phyloP scores from a whole-genome alignment of 2,888 invertebrate genomes.

The Cheilosia grossa region DNA sequence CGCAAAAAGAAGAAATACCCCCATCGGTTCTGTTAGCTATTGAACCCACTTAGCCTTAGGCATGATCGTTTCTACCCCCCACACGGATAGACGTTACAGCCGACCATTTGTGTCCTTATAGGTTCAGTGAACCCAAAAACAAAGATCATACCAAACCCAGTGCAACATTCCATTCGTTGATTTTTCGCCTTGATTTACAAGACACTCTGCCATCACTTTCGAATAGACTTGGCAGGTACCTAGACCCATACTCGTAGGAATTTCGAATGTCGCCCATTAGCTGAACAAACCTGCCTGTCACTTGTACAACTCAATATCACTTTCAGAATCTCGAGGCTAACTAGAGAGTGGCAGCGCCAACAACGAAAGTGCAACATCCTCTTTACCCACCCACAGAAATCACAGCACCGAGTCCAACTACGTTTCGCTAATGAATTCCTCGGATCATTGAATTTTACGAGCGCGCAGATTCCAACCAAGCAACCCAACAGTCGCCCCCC shows the following conservation, averaged over 20 bases:
- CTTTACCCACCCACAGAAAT: constrained; percentile 41
- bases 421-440: constrained; percentile 66
- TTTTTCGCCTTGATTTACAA: constrained; percentile 41
- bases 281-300: constrained; percentile 58
- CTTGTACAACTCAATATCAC: constrained; percentile 70
- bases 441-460: constrained; percentile 74
- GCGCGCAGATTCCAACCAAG: constrained; percentile 18
- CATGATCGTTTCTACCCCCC: too few species aligned
- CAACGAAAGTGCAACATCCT: constrained; percentile 52
- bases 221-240: too few species aligned
- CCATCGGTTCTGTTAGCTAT: too few species aligned
- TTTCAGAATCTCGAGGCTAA: constrained; percentile 57
- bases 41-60: too few species aligned
- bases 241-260: not conserved
- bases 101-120: too few species aligned
- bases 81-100: too few species aligned
- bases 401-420: constrained; percentile 11
- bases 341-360: constrained; percentile 14
- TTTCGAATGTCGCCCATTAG: constrained; percentile 54
- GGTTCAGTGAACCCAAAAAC: not conserved
- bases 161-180: not conserved
- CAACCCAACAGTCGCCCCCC: not conserved
- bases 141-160: too few species aligned
- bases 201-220: constrained; percentile 35
- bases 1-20: too few species aligned